Evolutionary conservation across 2,888 invertebrate species (phyloP).

Genomic region (Drosophila formosana): DNA sequence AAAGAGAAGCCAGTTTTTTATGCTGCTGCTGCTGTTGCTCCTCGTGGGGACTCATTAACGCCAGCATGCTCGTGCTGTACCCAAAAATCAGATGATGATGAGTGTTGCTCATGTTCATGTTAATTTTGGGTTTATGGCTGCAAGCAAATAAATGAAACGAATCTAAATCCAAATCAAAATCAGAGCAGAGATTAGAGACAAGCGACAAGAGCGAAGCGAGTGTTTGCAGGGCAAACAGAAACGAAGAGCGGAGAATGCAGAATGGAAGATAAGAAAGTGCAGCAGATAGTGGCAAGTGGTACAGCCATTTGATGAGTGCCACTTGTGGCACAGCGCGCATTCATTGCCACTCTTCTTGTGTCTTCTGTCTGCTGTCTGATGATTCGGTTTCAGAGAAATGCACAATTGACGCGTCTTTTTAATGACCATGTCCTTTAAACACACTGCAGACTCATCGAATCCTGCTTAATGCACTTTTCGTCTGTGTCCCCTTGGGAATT

Average conservation of each 20-base stretch:
- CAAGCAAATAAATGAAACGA: constrained; percentile 42
- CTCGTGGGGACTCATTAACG: constrained; percentile 44
- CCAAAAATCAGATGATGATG: constrained; percentile 15
- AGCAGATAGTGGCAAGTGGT: constrained; percentile 14
- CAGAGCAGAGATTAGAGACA: background rate
- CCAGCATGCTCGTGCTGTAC: constrained; percentile 49
- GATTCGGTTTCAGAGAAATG: constrained; percentile 24
- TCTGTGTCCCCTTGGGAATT: constrained; percentile 53
- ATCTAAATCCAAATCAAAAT: constrained; percentile 11
- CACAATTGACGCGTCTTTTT: constrained; percentile 27
- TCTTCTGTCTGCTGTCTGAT: constrained; percentile 6
- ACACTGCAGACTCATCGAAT: background rate
- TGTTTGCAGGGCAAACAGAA: background rate
- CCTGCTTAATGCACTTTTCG: background rate
- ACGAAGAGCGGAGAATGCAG: constrained; percentile 1
- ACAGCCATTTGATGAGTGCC: constrained; percentile 2
- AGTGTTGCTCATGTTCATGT: constrained; percentile 45
- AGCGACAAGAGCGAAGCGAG: background rate
- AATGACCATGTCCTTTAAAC: constrained; percentile 61
- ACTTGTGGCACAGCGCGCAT: constrained; percentile 15
- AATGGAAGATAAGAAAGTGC: constrained; percentile 13
- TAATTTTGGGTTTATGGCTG: constrained; percentile 62
- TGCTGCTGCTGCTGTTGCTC: constrained; percentile 9
- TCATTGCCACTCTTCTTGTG: constrained; percentile 20
- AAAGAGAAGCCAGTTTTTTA: background rate